Percentiles rank a stretch among this genome's conserved stretches.
Conservation (phyloP, 2,113 vertebrate genomes). For the Rhabdornis inornatus region DNA sequence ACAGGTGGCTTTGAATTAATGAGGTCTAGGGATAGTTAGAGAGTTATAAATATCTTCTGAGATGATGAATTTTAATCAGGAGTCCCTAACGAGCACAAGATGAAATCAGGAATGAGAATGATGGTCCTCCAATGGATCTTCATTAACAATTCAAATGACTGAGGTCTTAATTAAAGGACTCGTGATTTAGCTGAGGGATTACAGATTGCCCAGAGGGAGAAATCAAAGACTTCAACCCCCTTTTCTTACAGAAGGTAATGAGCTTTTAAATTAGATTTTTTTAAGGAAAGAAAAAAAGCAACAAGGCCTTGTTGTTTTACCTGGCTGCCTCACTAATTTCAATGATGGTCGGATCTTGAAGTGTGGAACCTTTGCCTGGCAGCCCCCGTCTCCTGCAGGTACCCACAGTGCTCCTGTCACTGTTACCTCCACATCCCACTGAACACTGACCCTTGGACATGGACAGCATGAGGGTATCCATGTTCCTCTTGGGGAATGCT, state of each 20-base stretch:
- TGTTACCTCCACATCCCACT: accelerated
- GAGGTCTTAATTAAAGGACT: slow-evolving; percentile 57
- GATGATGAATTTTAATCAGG: slow-evolving; percentile 56
- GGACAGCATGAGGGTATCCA: not conserved
- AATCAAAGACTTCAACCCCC: slow-evolving; percentile 20
- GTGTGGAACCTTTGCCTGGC: not conserved
- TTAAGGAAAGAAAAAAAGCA: not conserved
- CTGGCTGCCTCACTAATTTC: not conserved
- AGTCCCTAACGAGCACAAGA: slow-evolving; percentile 27
- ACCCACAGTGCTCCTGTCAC: not conserved
- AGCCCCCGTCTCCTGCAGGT: not conserved
- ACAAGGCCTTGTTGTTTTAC: not conserved
- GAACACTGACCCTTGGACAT: not conserved
- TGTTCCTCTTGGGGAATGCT: not conserved
- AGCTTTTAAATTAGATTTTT: slow-evolving; percentile 7
- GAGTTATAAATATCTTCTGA: slow-evolving; percentile 54
- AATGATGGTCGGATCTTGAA: not conserved
- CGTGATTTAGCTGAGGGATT: slow-evolving; percentile 38
- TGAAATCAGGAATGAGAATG: slow-evolving; percentile 43
- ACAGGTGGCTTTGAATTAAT: slow-evolving; percentile 32
- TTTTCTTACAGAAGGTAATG: not conserved
- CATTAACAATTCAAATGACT: slow-evolving; percentile 59
- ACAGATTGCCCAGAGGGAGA: slow-evolving; percentile 22
- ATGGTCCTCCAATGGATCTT: slow-evolving; percentile 33
- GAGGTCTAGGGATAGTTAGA: not conserved